Conservation (phyloP, 1,140 invertebrate genomes). For the Sinonovacula constricta region DNA sequence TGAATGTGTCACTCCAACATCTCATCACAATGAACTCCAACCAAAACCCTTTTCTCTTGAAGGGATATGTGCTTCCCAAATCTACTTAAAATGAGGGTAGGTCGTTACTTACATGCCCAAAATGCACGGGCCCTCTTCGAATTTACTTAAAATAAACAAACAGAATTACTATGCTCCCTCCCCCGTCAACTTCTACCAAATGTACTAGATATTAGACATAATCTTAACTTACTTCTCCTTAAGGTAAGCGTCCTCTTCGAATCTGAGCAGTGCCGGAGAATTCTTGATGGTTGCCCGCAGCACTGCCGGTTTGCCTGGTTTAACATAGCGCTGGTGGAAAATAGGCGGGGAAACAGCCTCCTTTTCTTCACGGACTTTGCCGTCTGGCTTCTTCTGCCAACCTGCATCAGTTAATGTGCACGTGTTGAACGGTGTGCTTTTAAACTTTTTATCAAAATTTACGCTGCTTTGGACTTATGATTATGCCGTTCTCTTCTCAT, state of each 20-base stretch:
- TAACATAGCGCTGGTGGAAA: slow-evolving; percentile 71
- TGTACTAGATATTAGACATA: no score
- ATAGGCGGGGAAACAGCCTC: slow-evolving; percentile 17
- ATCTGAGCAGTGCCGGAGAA: slow-evolving; percentile 56
- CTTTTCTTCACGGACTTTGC: slow-evolving; percentile 47
- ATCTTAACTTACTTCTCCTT: slow-evolving; percentile 68
- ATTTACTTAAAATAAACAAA: no score
- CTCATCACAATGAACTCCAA: no score
- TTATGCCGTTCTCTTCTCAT: not conserved
- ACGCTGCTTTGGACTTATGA: not conserved
- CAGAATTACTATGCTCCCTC: no score
- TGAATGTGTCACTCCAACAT: no score
- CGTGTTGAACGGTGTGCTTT: not conserved
- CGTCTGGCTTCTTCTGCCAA: slow-evolving; percentile 60
- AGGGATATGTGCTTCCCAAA: no score
- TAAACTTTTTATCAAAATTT: not conserved
- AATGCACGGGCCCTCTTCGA: no score
- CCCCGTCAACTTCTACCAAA: no score
- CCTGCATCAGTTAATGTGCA: slow-evolving; percentile 38
- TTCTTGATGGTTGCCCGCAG: slow-evolving; percentile 64
- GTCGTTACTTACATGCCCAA: not conserved
- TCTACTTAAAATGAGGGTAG: not conserved
- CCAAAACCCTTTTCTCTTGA: no score
- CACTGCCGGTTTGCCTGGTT: slow-evolving; percentile 62
- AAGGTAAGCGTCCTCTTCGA: slow-evolving; percentile 69